Evolutionary conservation across 2,888 invertebrate genomes (phyloP), one percentile per base, ranked within the genome.

Genomic region (Alloscopus bannaensis): DNA sequence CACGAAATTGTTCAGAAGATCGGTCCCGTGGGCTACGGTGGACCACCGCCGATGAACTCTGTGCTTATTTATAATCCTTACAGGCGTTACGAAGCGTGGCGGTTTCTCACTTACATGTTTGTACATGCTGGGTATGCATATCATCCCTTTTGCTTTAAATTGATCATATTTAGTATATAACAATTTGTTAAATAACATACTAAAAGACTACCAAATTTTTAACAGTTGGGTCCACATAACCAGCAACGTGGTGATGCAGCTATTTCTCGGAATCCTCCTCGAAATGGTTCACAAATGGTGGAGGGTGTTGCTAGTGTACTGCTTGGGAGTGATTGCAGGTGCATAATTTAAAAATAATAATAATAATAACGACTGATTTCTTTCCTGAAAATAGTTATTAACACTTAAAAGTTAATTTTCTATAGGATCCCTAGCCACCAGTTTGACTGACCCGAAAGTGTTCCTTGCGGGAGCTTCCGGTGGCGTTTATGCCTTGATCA

Each of bases 241-340:
- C 82, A 95, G 96, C 87, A 99, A 99, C 88, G 90, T 98, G 26
- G 89, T 96, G 69, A 95, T 98, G 80, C 98, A 99, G 88, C 90
- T 99, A 80, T 91, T 98, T 88, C 91, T 99, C 75, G 99, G 99
- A 0, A 92, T 98, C 11, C 97, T 98, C 0, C 89, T 99, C 81
- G 99, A 99, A 89, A 93, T 99, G 93, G 98, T 98, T 0, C 98
- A 99, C 88, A 93, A 94, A 84, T 96, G 96, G 93, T 97, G 97
- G 96, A 91, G 98, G 62, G 94, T 99, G 4, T 90, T 94, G 0
- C 89, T 93, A 13, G 93, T 97, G 31, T 97, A 97, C 88, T 87
- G 94, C 45, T 93, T 94, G 0, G 96, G 96, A 0, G 96, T 96
- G 0, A 88, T 93, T 0, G 95, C 95, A 0, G 96, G 62, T 72